A percentile compares a stretch with the other conserved stretches of the same genome.
These are phyloP conservation scores for Channallabes apus DNA, from an alignment of 2,797 vertebrate species.

Conservation along the genomic window DNA sequence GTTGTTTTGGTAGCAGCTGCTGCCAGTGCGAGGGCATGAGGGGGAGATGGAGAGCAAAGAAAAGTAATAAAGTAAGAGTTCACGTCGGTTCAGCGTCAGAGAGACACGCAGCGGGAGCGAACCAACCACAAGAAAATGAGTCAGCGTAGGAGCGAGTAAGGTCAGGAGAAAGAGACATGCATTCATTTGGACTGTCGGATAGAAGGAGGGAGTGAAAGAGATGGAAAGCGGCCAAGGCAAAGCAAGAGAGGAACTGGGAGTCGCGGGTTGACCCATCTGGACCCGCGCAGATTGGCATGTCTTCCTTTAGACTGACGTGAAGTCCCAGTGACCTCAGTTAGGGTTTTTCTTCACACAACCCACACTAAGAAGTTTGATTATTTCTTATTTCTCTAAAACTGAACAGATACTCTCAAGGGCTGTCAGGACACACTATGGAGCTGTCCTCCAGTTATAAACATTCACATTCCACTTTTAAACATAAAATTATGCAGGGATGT, in stretches of 20 bases:
- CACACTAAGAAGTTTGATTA: slow-evolving; percentile 37
- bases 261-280: slow-evolving; percentile 40
- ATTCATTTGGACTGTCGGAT: slow-evolving; percentile 34
- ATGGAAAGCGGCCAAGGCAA: slow-evolving; percentile 38
- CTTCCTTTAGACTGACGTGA: slow-evolving; percentile 40
- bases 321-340: slow-evolving; percentile 26
- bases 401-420: slow-evolving; percentile 37
- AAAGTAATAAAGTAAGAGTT: slow-evolving; percentile 59
- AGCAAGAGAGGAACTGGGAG: slow-evolving; percentile 34
- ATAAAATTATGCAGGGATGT: slow-evolving; percentile 39
- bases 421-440: slow-evolving; percentile 28
- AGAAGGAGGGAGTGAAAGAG: slow-evolving; percentile 29
- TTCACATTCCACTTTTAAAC: slow-evolving; percentile 34
- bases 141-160: slow-evolving; percentile 52
- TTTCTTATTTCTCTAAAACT: slow-evolving; percentile 44
- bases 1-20: slow-evolving; percentile 56
- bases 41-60: slow-evolving; percentile 24
- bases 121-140: slow-evolving; percentile 54
- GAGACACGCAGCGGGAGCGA: slow-evolving; percentile 42
- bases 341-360: slow-evolving; percentile 13
- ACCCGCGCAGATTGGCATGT: slow-evolving; percentile 47
- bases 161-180: slow-evolving; percentile 44
- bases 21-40: slow-evolving; percentile 45
- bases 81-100: slow-evolving; percentile 53
- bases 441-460: slow-evolving; percentile 50